Conservation (phyloP, 1,140 invertebrate genomes). For the Hypothenemus hampei region DNA sequence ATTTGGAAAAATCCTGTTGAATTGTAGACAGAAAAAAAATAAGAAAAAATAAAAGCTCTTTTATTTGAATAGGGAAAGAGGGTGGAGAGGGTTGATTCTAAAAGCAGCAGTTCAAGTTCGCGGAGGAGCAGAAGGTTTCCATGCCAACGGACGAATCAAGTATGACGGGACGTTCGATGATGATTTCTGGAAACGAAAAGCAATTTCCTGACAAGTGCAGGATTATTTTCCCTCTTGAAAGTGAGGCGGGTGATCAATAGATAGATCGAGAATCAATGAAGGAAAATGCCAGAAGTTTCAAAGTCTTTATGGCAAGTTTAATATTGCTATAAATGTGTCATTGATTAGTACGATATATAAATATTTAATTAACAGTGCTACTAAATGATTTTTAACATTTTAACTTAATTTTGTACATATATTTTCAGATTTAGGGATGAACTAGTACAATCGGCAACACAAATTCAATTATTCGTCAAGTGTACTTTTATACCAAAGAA, state of each 20-base stretch:
- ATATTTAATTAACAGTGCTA: too few relatives aligned
- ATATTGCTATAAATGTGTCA: too few relatives aligned
- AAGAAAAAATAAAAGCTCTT: background rate
- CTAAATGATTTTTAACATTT: too few relatives aligned
- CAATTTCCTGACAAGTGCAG: conserved; percentile 2
- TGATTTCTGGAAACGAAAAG: background rate
- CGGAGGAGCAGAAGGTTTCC: background rate
- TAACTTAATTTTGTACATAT: too few relatives aligned
- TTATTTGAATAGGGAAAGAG: too few relatives aligned
- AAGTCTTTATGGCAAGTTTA: background rate
- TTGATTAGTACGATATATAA: too few relatives aligned
- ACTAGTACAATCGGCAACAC: too few relatives aligned
- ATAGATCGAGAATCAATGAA: background rate
- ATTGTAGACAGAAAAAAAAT: background rate
- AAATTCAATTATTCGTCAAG: too few relatives aligned
- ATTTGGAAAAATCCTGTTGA: background rate
- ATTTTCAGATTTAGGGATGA: too few relatives aligned
- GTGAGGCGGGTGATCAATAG: too few relatives aligned
- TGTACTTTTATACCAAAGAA: too few relatives aligned
- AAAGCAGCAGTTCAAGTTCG: background rate
- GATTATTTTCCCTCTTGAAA: background rate
- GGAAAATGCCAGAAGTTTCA: too few relatives aligned
- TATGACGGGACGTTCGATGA: conserved; percentile 1
- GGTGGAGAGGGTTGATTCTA: background rate
- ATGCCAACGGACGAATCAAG: conserved; percentile 1